Evolutionary conservation across 1,140 invertebrate genomes (phyloP).

Genomic region (Artemia franciscana): DNA sequence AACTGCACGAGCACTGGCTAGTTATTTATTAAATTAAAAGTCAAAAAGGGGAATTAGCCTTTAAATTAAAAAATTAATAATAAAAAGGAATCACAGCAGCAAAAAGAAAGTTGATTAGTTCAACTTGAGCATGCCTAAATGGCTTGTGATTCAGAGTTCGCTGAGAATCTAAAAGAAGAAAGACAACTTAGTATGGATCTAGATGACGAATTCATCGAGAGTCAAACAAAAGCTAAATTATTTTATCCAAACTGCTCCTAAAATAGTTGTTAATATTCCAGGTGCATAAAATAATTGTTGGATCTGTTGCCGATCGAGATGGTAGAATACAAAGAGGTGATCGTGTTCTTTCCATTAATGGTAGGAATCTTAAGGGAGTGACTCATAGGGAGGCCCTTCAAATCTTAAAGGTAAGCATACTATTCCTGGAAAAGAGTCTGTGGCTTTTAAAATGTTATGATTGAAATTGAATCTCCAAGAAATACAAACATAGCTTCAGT

Average conservation of each 20-base stretch:
- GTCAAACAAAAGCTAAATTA: no score
- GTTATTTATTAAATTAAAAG: no score
- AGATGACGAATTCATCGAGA: background rate
- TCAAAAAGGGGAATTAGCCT: no score
- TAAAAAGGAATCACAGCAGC: no score
- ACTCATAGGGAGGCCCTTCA: conserved; percentile 60
- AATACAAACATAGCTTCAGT: no score
- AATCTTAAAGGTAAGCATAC: conserved; percentile 49
- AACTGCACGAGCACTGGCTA: no score
- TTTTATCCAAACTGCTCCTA: no score
- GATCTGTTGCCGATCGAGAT: conserved; percentile 60
- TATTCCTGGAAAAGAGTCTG: no score
- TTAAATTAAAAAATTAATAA: no score
- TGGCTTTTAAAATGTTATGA: no score
- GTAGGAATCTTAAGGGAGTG: conserved; percentile 47
- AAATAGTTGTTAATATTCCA: conserved; percentile 19
- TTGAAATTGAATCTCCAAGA: no score
- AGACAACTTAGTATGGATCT: background rate
- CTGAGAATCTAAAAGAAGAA: background rate
- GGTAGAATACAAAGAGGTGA: conserved; percentile 64
- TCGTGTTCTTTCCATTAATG: conserved; percentile 66
- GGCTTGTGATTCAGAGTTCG: background rate
- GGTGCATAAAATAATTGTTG: conserved; percentile 62
- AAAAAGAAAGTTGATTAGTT: no score
- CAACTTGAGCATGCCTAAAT: background rate